phyloP scores from a whole-genome alignment of 2,113 vertebrate species.

The Amia ocellicauda region DNA sequence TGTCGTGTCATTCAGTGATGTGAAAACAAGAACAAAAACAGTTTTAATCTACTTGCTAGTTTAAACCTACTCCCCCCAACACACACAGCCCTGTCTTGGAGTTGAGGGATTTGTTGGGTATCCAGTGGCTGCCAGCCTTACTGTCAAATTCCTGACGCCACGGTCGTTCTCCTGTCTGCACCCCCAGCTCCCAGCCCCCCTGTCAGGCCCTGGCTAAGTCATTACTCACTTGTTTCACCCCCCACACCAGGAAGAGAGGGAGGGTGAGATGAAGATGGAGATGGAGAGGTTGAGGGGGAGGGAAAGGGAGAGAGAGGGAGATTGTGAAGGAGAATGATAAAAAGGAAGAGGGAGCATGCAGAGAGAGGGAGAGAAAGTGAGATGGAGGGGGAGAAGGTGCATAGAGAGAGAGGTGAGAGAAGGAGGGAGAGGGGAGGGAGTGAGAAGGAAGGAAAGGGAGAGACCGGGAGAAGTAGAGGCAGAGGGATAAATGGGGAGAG shows the following conservation, averaged over 20 bases:
- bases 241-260: too few species aligned
- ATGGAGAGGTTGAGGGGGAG: conserved; percentile 28
- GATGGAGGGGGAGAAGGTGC: neutral
- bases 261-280: conserved; percentile 39
- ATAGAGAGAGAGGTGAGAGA: neutral
- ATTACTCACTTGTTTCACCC: conserved; percentile 16
- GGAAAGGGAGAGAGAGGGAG: conserved; percentile 31
- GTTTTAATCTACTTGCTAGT: too few species aligned
- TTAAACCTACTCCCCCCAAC: too few species aligned
- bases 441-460: conserved; percentile 35
- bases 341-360: conserved; percentile 26
- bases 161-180: conserved; percentile 5
- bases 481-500: conserved; percentile 18
- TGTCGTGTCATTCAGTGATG: too few species aligned
- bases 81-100: too few species aligned
- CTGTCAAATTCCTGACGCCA: neutral
- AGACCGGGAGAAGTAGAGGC: conserved; percentile 33
- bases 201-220: conserved; percentile 42
- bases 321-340: neutral
- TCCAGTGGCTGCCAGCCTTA: too few species aligned
- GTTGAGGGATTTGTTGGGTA: neutral
- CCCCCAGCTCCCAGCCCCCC: neutral
- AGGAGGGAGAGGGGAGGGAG: neutral
- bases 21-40: too few species aligned
- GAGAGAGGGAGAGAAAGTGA: conserved; percentile 34